Evolutionary conservation across 2,797 vertebrate genomes (phyloP).

Genomic region (Onychomys torridus): DNA sequence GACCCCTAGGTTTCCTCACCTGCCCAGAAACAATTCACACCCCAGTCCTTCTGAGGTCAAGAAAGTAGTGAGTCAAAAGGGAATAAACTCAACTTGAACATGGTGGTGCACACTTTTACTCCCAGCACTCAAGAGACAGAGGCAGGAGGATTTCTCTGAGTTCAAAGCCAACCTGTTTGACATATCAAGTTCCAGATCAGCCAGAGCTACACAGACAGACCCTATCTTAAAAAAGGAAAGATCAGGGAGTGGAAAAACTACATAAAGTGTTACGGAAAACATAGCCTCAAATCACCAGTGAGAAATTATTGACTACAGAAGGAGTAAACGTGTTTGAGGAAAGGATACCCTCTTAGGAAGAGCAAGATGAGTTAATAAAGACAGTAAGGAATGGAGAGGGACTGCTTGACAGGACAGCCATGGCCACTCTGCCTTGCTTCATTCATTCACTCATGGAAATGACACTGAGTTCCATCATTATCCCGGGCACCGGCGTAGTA

Average conservation of each 20-base stretch:
- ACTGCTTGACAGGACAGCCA: neutral
- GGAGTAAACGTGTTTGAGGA: conserved; percentile 18
- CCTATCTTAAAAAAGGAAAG: neutral
- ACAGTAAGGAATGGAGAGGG: neutral
- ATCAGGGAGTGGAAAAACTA: neutral
- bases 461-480: neutral
- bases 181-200: neutral
- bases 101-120: neutral
- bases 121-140: neutral
- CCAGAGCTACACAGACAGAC: neutral
- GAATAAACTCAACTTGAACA: neutral
- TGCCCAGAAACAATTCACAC: neutral
- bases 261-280: neutral
- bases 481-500: neutral
- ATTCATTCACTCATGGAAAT: neutral
- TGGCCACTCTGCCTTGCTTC: neutral
- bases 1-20: neutral
- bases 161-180: neutral
- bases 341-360: neutral
- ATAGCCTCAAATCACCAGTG: neutral
- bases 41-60: neutral
- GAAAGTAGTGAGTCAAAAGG: neutral
- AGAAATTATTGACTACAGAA: conserved; percentile 5
- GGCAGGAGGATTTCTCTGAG: neutral
- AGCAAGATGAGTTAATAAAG: neutral